phyloP scores from a whole-genome alignment of 2,888 invertebrate genomes.

The Apodemia zela region DNA sequence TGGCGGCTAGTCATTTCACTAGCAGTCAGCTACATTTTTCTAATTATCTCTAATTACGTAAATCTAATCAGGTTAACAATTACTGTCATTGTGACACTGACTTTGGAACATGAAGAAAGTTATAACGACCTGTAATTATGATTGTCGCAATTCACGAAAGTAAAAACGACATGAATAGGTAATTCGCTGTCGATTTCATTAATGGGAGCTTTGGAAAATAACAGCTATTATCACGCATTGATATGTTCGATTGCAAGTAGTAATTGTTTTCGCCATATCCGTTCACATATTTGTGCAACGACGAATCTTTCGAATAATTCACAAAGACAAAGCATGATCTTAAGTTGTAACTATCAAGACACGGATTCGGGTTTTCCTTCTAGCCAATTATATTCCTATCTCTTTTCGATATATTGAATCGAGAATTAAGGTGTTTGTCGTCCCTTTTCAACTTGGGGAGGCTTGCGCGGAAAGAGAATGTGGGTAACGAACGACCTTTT shows the following conservation, averaged over 20 bases:
- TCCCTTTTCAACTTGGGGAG: conserved; percentile 71
- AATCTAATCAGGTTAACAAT: neutral
- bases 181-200: conserved; percentile 26
- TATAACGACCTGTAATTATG: neutral
- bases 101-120: conserved; percentile 9
- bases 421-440: conserved; percentile 40
- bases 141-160: conserved; percentile 16
- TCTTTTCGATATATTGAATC: conserved; percentile 41
- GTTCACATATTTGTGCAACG: conserved; percentile 66
- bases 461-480: conserved; percentile 81
- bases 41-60: neutral
- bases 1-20: neutral
- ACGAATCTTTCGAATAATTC: conserved; percentile 70
- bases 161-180: conserved; percentile 20
- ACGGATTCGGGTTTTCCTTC: conserved; percentile 74
- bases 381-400: conserved; percentile 59
- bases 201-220: conserved; percentile 28
- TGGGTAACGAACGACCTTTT: conserved; percentile 80
- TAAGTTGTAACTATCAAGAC: conserved; percentile 76
- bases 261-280: conserved; percentile 45
- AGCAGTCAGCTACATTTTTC: no score
- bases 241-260: conserved; percentile 31
- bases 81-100: conserved; percentile 5
- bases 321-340: conserved; percentile 70
- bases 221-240: conserved; percentile 34